Evolutionary conservation across 2,888 invertebrate genomes (phyloP).

Genomic region (Poecilobothrus nobilitatus): DNA sequence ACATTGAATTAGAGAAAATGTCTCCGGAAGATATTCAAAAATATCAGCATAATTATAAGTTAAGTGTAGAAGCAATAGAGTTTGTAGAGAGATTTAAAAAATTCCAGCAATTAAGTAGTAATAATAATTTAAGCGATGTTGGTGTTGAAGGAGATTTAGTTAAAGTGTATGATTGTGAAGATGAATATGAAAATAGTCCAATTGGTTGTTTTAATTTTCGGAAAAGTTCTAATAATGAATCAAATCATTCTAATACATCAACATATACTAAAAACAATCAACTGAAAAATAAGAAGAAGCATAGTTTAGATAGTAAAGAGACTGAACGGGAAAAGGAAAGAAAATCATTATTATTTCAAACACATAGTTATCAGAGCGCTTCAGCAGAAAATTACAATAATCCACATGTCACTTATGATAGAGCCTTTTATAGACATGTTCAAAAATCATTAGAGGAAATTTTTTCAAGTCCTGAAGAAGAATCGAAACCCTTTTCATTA

Average conservation of each 20-base stretch:
- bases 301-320: conserved; percentile 40
- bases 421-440: conserved; percentile 38
- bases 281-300: conserved; percentile 30
- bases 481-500: conserved; percentile 15
- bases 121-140: conserved; percentile 17
- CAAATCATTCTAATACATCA: conserved; percentile 2
- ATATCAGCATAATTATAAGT: conserved; percentile 20
- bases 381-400: not conserved
- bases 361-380: conserved; percentile 10
- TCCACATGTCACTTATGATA: conserved; percentile 39
- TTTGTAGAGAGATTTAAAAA: not conserved
- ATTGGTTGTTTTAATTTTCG: conserved; percentile 38
- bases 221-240: conserved; percentile 23
- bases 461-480: conserved; percentile 29
- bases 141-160: conserved; percentile 24
- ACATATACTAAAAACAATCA: not conserved
- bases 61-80: conserved; percentile 20
- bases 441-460: conserved; percentile 39
- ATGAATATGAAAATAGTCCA: conserved; percentile 30
- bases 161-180: conserved; percentile 23
- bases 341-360: not conserved
- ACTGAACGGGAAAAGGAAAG: conserved; percentile 15
- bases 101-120: not conserved
- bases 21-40: conserved; percentile 10
- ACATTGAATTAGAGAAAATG: conserved; percentile 11